Percentiles rank a stretch among this genome's conserved stretches.
Evolutionary conservation across 1,140 invertebrate genomes (phyloP).

Genomic region (Anoplolepis gracilipes): DNA sequence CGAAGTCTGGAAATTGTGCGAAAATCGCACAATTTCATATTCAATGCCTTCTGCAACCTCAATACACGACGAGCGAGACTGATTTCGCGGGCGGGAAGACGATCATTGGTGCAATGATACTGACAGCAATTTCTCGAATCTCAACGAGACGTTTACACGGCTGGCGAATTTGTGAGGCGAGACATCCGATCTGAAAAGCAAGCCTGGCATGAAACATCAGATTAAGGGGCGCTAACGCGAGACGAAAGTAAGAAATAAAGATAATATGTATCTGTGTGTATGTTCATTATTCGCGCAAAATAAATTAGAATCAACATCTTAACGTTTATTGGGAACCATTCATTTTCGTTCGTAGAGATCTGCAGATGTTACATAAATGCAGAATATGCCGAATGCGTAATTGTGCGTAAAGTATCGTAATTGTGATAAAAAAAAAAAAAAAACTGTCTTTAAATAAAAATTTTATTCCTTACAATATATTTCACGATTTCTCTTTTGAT

Average conservation of each 20-base stretch:
- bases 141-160: slow-evolving; percentile 1
- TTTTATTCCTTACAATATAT: background rate
- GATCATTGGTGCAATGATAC: slow-evolving; percentile 8
- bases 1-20: background rate
- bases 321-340: background rate
- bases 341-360: background rate
- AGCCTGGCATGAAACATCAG: slow-evolving; percentile 23
- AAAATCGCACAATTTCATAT: slow-evolving; percentile 22
- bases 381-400: background rate
- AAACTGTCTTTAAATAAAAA: background rate
- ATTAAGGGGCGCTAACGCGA: background rate
- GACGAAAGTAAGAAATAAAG: background rate
- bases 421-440: no score
- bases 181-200: slow-evolving; percentile 36
- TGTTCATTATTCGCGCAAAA: background rate
- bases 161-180: background rate
- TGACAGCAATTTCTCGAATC: background rate
- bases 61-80: background rate
- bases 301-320: background rate
- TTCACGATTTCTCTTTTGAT: background rate
- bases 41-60: background rate
- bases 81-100: background rate
- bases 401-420: background rate
- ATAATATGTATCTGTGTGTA: background rate
- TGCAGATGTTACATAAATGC: background rate